Base-by-base conservation (phyloP, 2,797 vertebrate genomes). In the Eulemur albifrons region DNA sequence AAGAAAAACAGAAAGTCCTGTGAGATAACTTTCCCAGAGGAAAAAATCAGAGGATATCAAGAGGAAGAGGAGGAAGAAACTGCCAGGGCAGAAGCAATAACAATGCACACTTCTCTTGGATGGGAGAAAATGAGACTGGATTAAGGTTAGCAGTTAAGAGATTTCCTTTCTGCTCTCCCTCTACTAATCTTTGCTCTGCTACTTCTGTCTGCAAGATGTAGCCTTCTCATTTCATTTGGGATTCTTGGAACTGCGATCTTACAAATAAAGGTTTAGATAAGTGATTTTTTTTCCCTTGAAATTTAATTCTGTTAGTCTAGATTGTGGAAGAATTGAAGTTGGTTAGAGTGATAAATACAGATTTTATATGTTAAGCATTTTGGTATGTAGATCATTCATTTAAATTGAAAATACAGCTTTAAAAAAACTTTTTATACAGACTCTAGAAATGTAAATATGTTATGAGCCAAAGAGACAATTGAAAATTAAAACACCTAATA, bases 251-350 rank as follows among this genome's bases (percentile, higher is more conserved):
- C 27, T 96, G 65, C 75, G 84, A 84, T 92, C 35, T 91, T 92
- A 38, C 88, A 72, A 85, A 69, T 95, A 88, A 84, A 84, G 84
- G 13, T 88, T 86, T 32, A 95, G 84, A 70, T 73, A 65, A 79
- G 11, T 90, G 81, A 73, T 96, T 95, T 88, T 45, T 45, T 94
- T 97, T 63, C 88, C 27, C 32, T 91, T 95, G 81, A 79, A 89
- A 81, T 88, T 91, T 88, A 90, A 70, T 88, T 97, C 35, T 93
- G 0, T 65, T 90, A 79, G 38, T 77, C 11, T 83, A 83, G 65
- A 45, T 45, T 95, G 17, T 94, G 48, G 67, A 90, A 63, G 21
- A 91, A 43, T 38, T 94, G 70, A 95, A 88, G 73, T 92, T 95
- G 77, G n/a, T 91, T 90, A 80, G 35, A 82, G 61, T 88, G 65